These are phyloP conservation scores for Papilio protenor DNA, from an alignment of 2,888 invertebrate genomes.

Conservation along the genomic window DNA sequence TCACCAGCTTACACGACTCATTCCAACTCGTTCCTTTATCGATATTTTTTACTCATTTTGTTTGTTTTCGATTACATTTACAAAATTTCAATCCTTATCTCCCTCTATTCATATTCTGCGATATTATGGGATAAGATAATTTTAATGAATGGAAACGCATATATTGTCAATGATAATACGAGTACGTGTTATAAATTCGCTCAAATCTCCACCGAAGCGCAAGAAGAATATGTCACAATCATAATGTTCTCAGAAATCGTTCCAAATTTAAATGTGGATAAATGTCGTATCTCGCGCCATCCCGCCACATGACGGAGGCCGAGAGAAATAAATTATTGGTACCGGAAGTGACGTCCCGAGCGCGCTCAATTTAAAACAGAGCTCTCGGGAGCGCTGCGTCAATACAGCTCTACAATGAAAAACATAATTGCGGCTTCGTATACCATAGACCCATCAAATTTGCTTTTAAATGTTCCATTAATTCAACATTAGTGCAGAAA, in stretches of 20 bases:
- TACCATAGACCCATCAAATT: constrained; percentile 53
- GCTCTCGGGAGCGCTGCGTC: constrained; percentile 59
- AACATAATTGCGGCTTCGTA: constrained; percentile 34
- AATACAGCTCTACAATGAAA: constrained; percentile 48
- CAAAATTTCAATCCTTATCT: constrained; percentile 27
- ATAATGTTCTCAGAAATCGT: constrained; percentile 74
- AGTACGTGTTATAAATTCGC: constrained; percentile 33
- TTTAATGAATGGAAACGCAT: constrained; percentile 33
- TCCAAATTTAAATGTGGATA: constrained; percentile 77
- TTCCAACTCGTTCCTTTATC: constrained; percentile 42
- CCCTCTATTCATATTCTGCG: background rate
- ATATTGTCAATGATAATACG: constrained; percentile 35
- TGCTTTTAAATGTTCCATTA: constrained; percentile 56
- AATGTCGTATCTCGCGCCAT: constrained; percentile 78
- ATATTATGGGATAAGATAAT: background rate
- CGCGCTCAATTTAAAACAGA: constrained; percentile 78
- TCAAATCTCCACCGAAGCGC: constrained; percentile 54
- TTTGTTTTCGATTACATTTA: constrained; percentile 44
- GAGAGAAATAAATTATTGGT: constrained; percentile 81
- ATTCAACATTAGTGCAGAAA: constrained; percentile 52
- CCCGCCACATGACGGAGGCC: constrained; percentile 78
- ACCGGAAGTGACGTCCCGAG: constrained; percentile 81
- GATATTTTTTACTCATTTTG: constrained; percentile 39
- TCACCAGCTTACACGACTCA: constrained; percentile 54
- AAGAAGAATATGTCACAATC: constrained; percentile 68